Base-by-base conservation (phyloP, 2,113 vertebrate species). In the Rhegmatorhina hoffmannsi region DNA sequence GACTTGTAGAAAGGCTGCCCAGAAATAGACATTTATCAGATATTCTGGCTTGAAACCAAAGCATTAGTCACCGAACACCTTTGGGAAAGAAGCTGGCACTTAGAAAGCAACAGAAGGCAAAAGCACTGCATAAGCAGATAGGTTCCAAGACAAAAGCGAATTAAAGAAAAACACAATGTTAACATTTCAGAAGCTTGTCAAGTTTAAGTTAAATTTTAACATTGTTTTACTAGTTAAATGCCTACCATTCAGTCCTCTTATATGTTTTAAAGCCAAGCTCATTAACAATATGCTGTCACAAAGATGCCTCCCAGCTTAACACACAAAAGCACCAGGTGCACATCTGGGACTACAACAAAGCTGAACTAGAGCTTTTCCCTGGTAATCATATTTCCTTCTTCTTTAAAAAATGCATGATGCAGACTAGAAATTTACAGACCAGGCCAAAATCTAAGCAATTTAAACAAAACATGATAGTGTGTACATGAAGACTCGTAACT, bases 11-110 rank as follows among this genome's bases (percentile, higher is more conserved):
- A 96, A 95, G 96, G 95, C 96, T 97, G 97, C 97, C 95, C 97
- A 92, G 97, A 98, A 98, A 98, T 95, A 98, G 97, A 97, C 97
- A 93, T 98, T 97, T 98, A 97, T 98, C 97, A 98, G 97, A 98
- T 97, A 98, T 98, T 98, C 98, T 98, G 98, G 98, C 98, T 97
- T 26, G 55, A 92, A 97, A 98, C 98, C 98, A 98, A 97, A 96
- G 95, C 97, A 98, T 98, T 98, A 98, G 98, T 98, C 98, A 98
- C 95, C 64, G 94, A 97, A 97, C 97, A 98, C 98, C 98, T 98
- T 97, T 96, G 98, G 98, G 98, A 98, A 94, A 94, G 96, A 89
- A 98, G 95, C 29, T 98, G 98, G 98, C 98, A 98, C 95, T 95
- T 94, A 25, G 70, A 97, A 98, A 97, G 97, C 94, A 98, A 95